Conservation (phyloP, 2,113 vertebrate species). For the Bos javanicus region DNA sequence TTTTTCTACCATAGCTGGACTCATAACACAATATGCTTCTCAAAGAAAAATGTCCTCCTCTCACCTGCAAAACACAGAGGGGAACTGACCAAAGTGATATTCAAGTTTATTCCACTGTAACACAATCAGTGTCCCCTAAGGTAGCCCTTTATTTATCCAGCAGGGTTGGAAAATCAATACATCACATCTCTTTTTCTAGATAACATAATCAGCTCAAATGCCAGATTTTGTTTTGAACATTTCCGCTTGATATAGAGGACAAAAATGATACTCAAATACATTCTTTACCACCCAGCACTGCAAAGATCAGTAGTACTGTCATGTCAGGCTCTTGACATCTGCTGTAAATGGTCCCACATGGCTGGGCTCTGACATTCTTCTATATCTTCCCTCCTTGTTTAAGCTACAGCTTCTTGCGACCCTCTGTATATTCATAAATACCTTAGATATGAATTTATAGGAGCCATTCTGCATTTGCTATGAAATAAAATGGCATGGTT, state of each 20-base stretch:
- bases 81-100: neutral
- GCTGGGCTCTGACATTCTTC: neutral
- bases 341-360: neutral
- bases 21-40: neutral
- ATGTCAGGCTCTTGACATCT: neutral
- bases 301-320: slow-evolving; percentile 12
- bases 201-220: slow-evolving; percentile 22
- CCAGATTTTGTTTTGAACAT: slow-evolving; percentile 30
- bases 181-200: neutral
- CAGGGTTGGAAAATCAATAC: neutral
- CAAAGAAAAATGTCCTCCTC: neutral
- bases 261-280: slow-evolving; percentile 5
- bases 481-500: neutral
- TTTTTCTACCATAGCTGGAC: neutral
- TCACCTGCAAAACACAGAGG: neutral
- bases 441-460: neutral
- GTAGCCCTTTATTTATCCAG: neutral
- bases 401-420: neutral
- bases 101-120: neutral
- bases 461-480: neutral
- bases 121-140: neutral
- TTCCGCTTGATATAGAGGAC: neutral
- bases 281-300: neutral
- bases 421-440: neutral
- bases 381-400: neutral